These are phyloP conservation scores for Selenia dentaria DNA, from an alignment of 2,888 invertebrate genomes.

Conservation along the genomic window DNA sequence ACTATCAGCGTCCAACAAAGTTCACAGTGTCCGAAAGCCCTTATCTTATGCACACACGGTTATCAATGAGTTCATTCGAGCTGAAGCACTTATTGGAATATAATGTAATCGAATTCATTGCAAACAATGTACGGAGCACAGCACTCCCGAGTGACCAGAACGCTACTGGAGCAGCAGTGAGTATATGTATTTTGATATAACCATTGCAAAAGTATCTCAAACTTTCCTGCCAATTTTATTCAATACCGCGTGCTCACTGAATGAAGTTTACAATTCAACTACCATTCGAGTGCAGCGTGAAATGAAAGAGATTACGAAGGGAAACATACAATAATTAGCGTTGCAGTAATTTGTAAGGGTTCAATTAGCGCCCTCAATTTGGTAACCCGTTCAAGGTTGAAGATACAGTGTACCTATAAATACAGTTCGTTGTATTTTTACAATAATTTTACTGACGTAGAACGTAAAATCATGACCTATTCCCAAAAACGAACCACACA, in stretches of 20 bases:
- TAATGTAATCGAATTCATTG: constrained; percentile 67
- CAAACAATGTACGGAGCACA: constrained; percentile 56
- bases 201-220: constrained; percentile 65
- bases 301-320: constrained; percentile 40
- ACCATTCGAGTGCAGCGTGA: constrained; percentile 24
- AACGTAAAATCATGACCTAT: no score
- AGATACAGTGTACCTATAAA: constrained; percentile 34
- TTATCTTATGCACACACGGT: constrained; percentile 77
- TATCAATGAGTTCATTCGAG: constrained; percentile 62
- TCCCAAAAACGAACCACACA: no score
- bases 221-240: constrained; percentile 46
- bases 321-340: constrained; percentile 52
- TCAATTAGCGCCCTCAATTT: constrained; percentile 49
- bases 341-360: constrained; percentile 40
- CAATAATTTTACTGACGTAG: no score
- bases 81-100: constrained; percentile 57
- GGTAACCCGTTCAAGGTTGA: constrained; percentile 48
- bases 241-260: constrained; percentile 26
- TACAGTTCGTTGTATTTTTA: constrained; percentile 15
- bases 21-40: constrained; percentile 46
- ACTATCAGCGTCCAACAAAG: constrained; percentile 46
- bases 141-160: constrained; percentile 66
- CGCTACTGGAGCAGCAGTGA: constrained; percentile 78
- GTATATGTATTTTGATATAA: constrained; percentile 82
- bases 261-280: constrained; percentile 21